Conservation (phyloP, 2,888 invertebrate species). For the Agapostemon virescens region DNA sequence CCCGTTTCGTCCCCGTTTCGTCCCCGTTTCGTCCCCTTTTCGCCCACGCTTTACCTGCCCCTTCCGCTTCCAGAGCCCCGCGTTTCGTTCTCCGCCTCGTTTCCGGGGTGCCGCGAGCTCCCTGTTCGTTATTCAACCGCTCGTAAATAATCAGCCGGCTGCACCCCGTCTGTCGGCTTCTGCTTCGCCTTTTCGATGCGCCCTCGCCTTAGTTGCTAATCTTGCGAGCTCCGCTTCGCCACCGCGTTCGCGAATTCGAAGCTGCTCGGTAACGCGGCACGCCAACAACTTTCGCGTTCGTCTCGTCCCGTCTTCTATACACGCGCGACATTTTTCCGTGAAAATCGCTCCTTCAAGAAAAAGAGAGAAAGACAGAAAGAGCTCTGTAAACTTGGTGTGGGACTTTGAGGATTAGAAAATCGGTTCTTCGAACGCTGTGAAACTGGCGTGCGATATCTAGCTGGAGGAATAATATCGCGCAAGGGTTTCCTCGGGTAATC, state of each 20-base stretch:
- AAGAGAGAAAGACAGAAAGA: too few relatives aligned
- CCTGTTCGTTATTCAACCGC: constrained; percentile 35
- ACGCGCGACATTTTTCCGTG: neutral
- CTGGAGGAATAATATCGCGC: neutral
- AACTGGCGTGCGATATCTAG: neutral
- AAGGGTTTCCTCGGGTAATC: too few relatives aligned
- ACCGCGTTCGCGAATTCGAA: neutral
- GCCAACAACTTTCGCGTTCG: neutral
- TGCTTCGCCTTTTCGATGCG: constrained; percentile 3
- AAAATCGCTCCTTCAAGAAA: neutral
- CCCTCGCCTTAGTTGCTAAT: neutral
- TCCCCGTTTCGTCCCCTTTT: neutral
- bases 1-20: neutral
- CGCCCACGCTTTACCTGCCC: neutral
- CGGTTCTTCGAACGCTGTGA: neutral
- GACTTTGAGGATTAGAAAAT: too few relatives aligned
- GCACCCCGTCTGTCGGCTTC: neutral
- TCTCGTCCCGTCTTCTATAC: neutral
- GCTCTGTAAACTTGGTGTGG: too few relatives aligned
- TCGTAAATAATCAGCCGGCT: constrained; percentile 32
- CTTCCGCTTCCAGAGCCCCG: constrained; percentile 7
- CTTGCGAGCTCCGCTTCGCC: neutral
- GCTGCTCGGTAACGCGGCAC: neutral
- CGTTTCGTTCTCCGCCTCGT: constrained; percentile 14
- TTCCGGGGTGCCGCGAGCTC: constrained; percentile 25